A percentile compares a stretch with the other conserved stretches of the same genome.
Conservation (phyloP, 2,888 invertebrate species). For the Limnephilus auricula region DNA sequence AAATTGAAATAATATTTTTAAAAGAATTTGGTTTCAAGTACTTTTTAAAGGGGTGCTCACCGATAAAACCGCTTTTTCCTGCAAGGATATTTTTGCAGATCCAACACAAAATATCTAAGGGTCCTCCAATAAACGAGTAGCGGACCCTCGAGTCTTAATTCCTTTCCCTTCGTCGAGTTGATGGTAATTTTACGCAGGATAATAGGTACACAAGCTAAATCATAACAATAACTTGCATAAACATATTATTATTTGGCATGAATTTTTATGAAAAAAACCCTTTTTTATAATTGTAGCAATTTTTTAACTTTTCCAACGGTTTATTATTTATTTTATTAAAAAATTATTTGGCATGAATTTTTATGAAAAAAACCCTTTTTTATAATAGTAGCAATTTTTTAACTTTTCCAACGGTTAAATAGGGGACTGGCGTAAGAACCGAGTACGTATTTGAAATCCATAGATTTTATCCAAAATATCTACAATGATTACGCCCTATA, state of each 20-base stretch:
- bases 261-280: too few relatives aligned
- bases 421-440: too few relatives aligned
- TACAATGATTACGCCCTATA: too few relatives aligned
- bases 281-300: too few relatives aligned
- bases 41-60: neutral
- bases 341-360: neutral
- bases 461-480: too few relatives aligned
- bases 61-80: neutral
- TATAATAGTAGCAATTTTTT: too few relatives aligned
- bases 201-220: neutral
- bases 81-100: constrained; percentile 12
- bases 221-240: neutral
- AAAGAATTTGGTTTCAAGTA: neutral
- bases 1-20: neutral
- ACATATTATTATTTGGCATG: neutral
- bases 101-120: neutral
- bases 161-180: neutral
- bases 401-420: too few relatives aligned
- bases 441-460: too few relatives aligned
- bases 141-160: neutral
- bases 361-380: too few relatives aligned
- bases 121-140: neutral
- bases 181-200: neutral
- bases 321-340: too few relatives aligned
- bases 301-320: too few relatives aligned